Evolutionary conservation across 2,888 invertebrate genomes (phyloP).

Genomic region (Hypena proboscidalis): DNA sequence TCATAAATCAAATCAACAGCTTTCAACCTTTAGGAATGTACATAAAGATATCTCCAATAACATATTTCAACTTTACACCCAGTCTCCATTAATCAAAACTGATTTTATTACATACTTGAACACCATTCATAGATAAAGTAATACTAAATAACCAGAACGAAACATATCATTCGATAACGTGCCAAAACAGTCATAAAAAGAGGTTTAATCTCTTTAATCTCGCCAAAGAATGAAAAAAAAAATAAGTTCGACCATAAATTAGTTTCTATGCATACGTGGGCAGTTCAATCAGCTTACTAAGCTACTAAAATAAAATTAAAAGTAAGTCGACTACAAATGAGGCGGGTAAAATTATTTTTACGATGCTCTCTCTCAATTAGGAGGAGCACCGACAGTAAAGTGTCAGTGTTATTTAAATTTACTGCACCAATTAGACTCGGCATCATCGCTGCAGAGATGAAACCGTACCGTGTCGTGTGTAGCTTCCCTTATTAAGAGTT

Average conservation of each 20-base stretch:
- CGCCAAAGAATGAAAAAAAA: conserved; percentile 52
- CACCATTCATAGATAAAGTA: conserved; percentile 32
- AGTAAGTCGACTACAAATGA: conserved; percentile 79
- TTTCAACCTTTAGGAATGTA: conserved; percentile 18
- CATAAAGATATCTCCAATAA: conserved; percentile 23
- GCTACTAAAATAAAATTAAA: conserved; percentile 78
- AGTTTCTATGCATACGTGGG: conserved; percentile 62
- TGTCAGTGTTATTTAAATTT: conserved; percentile 85
- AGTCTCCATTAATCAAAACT: conserved; percentile 34
- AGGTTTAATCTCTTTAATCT: conserved; percentile 42
- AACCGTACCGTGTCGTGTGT: conserved; percentile 74
- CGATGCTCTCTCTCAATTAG: conserved; percentile 83
- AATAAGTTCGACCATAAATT: conserved; percentile 66
- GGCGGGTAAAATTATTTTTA: conserved; percentile 83
- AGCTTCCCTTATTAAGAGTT: conserved; percentile 81
- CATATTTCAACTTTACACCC: conserved; percentile 31
- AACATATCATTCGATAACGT: conserved; percentile 41
- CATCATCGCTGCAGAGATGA: conserved; percentile 78
- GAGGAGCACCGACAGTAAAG: conserved; percentile 75
- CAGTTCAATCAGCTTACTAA: conserved; percentile 70
- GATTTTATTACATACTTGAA: conserved; percentile 29
- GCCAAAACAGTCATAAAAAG: conserved; percentile 50
- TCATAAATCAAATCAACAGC: conserved; percentile 5
- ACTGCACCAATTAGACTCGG: conserved; percentile 82
- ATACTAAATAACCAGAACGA: conserved; percentile 43